Base-by-base conservation (phyloP, 1,140 invertebrate species). In the Rhyzopertha dominica region DNA sequence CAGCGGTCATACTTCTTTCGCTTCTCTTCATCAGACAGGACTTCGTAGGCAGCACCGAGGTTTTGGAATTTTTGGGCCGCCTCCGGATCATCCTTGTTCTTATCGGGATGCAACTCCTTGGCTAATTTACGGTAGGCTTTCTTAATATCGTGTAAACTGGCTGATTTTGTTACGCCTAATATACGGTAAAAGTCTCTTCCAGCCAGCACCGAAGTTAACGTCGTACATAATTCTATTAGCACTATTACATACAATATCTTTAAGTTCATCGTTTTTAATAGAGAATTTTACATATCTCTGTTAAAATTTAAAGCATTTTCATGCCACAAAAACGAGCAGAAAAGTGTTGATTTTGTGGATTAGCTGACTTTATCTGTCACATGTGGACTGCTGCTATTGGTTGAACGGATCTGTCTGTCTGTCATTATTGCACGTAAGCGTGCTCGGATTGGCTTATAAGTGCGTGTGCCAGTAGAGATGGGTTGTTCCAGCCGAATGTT, bases 31-130 rank as follows among this genome's bases (percentile, higher is more conserved):
- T 99, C 95, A 1, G 90, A 90, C 1, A 99, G 75, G 1, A 67
- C 91, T 73, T 99, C 95, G 67, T 99, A 99, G 2, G 96, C 97
- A 13, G 93, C 92, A 19, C 92, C 88, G 12, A 99, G 73, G 66
- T 99, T 94, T 74, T 96, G 90, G 68, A 99, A 99, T 69, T 95
- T 92, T 62, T 82, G 77, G 1, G 89, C 84, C 1, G 96, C 90
- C 49, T 89, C 77, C 10, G 91, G 88, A 75, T 99, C 94, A 71
- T 92, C 85, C 69, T 85, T 82, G 70, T 99, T 99, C 67, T 96
- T 97, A 63, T 99, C 97, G 12, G 97, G 97, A 82, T 99, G 97
- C 26, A 96, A 68, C 70, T 97, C 90, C 73, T 96, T 98, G 1
- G 96, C 96, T 67, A 95, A 67, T 57, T 82, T 86, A 58, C 96